Percentiles rank a stretch among this genome's conserved stretches.
These are phyloP conservation scores for Pristionchus exspectatus DNA, from an alignment of 2,888 invertebrate species.

Conservation along the genomic window DNA sequence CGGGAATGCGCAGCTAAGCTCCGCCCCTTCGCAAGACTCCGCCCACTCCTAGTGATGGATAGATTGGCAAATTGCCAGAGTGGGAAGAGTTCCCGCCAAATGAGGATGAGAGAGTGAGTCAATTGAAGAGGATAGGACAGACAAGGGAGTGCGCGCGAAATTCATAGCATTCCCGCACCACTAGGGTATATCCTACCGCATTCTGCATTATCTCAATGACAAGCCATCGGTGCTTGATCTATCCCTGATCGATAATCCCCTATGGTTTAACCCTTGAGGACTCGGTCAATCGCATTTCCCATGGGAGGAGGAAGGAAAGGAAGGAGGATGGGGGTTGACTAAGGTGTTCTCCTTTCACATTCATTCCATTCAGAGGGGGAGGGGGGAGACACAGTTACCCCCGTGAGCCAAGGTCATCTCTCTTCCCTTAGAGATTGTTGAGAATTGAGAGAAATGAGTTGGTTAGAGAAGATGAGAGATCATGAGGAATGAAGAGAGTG, in stretches of 20 bases:
- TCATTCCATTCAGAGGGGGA: slow-evolving; percentile 51
- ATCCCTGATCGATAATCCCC: background rate
- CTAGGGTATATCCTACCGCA: background rate
- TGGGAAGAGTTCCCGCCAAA: slow-evolving; percentile 30
- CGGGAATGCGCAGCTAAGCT: background rate
- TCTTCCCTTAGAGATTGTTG: background rate
- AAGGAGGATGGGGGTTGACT: slow-evolving; percentile 41
- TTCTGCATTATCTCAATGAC: background rate
- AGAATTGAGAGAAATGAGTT: background rate
- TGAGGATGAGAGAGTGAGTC: background rate
- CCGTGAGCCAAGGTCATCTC: slow-evolving; percentile 45
- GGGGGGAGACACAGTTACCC: slow-evolving; percentile 43
- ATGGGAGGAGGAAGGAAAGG: background rate
- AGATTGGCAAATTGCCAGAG: slow-evolving; percentile 22
- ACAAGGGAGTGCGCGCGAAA: background rate
- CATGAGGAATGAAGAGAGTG: background rate
- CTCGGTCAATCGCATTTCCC: background rate
- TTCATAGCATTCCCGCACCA: background rate
- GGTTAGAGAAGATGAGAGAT: background rate
- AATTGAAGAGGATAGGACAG: slow-evolving; percentile 26
- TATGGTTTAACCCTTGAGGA: too few species aligned
- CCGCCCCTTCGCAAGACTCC: background rate
- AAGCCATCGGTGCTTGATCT: background rate
- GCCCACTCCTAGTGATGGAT: slow-evolving; percentile 33
- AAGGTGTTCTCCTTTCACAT: slow-evolving; percentile 50